Percentiles rank a stretch among this genome's conserved stretches.
Conservation (phyloP, 1,140 invertebrate species). For the Hypsibius dujardini region DNA sequence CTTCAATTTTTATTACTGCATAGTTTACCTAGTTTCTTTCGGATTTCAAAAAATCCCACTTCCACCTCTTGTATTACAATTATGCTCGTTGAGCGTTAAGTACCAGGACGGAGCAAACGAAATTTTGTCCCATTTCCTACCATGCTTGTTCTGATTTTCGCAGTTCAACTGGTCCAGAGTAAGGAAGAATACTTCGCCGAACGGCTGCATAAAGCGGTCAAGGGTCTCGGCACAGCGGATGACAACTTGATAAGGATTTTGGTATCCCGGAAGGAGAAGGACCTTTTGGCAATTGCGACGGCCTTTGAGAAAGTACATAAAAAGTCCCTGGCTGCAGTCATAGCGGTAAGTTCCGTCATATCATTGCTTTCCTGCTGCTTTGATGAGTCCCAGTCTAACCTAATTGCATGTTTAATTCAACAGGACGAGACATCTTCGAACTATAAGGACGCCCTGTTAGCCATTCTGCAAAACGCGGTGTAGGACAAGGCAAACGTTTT, state of each 20-base stretch:
- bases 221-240: constrained; percentile 32
- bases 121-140: neutral
- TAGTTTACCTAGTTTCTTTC: neutral
- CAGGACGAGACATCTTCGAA: too few relatives aligned
- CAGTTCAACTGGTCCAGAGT: constrained; percentile 34
- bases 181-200: constrained; percentile 35
- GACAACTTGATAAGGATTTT: constrained; percentile 32
- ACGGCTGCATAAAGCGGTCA: constrained; percentile 32
- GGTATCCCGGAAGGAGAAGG: constrained; percentile 32
- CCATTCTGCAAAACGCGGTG: too few relatives aligned
- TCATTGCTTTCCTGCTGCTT: too few relatives aligned
- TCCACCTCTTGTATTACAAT: too few relatives aligned
- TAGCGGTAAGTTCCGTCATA: neutral
- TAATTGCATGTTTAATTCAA: too few relatives aligned
- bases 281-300: neutral
- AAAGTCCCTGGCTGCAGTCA: neutral
- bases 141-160: constrained; percentile 23
- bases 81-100: neutral
- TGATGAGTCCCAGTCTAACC: too few relatives aligned
- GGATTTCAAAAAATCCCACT: neutral
- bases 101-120: neutral
- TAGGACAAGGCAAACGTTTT: too few relatives aligned
- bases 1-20: neutral
- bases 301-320: neutral
- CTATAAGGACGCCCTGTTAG: too few relatives aligned